These are phyloP conservation scores for Holacanthella duospinosa DNA, from an alignment of 2,888 invertebrate genomes.

Conservation along the genomic window DNA sequence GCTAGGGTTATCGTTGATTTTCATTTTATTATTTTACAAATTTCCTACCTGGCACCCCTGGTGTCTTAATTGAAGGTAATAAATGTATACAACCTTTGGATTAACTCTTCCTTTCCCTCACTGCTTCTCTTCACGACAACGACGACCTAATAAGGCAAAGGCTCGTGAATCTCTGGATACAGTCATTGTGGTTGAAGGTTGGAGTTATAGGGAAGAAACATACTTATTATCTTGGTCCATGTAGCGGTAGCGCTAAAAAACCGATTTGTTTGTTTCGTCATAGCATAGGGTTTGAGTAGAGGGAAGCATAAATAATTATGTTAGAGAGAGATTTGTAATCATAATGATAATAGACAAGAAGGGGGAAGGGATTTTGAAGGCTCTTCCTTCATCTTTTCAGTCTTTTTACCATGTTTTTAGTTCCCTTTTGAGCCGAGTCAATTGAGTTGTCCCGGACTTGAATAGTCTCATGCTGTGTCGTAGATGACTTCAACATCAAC, in stretches of 20 bases:
- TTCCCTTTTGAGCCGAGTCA: slow-evolving; percentile 12
- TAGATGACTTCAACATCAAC: slow-evolving; percentile 32
- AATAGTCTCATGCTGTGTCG: slow-evolving; percentile 31
- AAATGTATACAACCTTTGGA: slow-evolving; percentile 1
- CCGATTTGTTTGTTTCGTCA: too few relatives aligned
- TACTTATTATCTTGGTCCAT: too few relatives aligned
- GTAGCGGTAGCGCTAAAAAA: too few relatives aligned
- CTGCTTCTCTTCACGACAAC: background rate
- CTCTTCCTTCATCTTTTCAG: background rate
- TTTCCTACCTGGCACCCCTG: slow-evolving; percentile 3
- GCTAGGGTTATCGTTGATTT: background rate
- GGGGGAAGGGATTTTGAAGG: background rate
- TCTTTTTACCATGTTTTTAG: background rate
- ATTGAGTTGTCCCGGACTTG: slow-evolving; percentile 20
- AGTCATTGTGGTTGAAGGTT: too few relatives aligned
- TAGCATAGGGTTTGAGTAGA: background rate
- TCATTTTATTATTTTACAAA: slow-evolving; percentile 1
- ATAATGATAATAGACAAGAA: background rate
- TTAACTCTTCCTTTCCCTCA: background rate
- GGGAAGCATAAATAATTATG: background rate
- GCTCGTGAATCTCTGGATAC: too few relatives aligned
- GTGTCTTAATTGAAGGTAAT: slow-evolving; percentile 3
- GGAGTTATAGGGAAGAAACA: too few relatives aligned
- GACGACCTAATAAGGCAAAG: too few relatives aligned
- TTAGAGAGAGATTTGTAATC: background rate